These are phyloP conservation scores for Equus quagga DNA, from an alignment of 2,113 vertebrate species.

Conservation along the genomic window DNA sequence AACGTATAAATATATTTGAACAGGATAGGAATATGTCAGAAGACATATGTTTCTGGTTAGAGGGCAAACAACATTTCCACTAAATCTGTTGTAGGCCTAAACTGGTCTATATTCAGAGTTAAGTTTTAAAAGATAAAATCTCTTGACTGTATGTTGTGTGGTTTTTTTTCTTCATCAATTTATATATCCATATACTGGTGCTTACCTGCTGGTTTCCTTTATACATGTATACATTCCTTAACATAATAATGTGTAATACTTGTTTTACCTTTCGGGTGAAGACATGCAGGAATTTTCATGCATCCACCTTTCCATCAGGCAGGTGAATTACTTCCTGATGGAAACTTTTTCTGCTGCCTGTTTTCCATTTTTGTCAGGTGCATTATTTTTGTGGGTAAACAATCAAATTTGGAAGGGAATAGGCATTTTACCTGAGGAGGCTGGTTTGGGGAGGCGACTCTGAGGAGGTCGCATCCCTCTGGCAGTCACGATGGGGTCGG, in stretches of 20 bases:
- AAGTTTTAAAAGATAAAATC: conserved; percentile 71
- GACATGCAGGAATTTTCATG: conserved; percentile 58
- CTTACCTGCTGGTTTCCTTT: background rate
- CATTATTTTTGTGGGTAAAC: conserved; percentile 61
- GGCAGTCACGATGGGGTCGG: conserved; percentile 87
- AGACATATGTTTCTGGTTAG: conserved; percentile 70
- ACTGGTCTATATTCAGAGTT: conserved; percentile 44
- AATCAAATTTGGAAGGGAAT: conserved; percentile 72
- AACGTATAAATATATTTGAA: conserved; percentile 59
- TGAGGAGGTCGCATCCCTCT: conserved; percentile 83
- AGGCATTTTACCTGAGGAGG: conserved; percentile 89
- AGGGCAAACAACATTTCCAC: conserved; percentile 21
- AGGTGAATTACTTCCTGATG: conserved; percentile 70
- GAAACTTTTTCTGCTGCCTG: conserved; percentile 57
- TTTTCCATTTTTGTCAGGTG: conserved; percentile 76
- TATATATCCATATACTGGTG: background rate
- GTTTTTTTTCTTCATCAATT: background rate
- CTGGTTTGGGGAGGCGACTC: conserved; percentile 89
- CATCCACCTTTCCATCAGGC: conserved; percentile 63
- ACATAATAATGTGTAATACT: background rate
- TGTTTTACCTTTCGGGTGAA: conserved; percentile 23
- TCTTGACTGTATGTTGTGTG: background rate
- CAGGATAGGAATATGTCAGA: conserved; percentile 20
- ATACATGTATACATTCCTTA: background rate
- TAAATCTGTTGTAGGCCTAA: conserved; percentile 69